Evolutionary conservation across 2,888 invertebrate species (phyloP), one percentile per base, ranked within the genome.

Genomic region (Azorinus chamasolen): DNA sequence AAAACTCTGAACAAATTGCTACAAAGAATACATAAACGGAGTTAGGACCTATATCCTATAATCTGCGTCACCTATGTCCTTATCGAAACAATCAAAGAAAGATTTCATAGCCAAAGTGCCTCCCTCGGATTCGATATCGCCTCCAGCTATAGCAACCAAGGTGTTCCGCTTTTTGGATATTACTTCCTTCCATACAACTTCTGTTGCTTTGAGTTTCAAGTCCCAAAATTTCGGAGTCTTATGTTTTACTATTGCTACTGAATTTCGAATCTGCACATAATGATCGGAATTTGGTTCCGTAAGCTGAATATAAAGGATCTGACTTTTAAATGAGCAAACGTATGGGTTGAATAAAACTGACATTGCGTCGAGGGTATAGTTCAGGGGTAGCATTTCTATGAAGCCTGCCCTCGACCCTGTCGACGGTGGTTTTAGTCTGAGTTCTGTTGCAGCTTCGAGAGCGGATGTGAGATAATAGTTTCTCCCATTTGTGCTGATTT

Each of bases 391-490:
- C 24, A 48, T 27, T 20, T 62, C 37, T 3, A 86, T 53, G 12
- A 74, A 27, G 5, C 39, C 63, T 16, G 55, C 69, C 48, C 61
- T 68, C 27, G 59, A 61, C 8, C 54, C 48, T 5, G 22, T 39
- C 18, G 14, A 12, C 1, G 50, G 8, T 2, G 65, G 48, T 8
- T 41, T 18, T 2, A 83, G 54, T 32, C 72, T 58, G 5, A 84
- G 55, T 27, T 75, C 69, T 0, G 85, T 84, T 18, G 82, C 66
- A 55, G 82, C 84, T 57, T 90, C 89, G 6, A 88, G 69, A 6
- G 88, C 87, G 0, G 69, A 66, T 8, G 90, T 90, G n/a, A 89
- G 68, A 62, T 87, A 90, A 73, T 89, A 90, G 69, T 90, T 89
- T 12, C 88, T 61, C 4, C 87, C 89, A 73, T 86, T 87, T n/a